Percentiles rank a stretch among this genome's conserved stretches.
Evolutionary conservation across 2,888 invertebrate genomes (phyloP).

Genomic region (Proisotoma minuta): DNA sequence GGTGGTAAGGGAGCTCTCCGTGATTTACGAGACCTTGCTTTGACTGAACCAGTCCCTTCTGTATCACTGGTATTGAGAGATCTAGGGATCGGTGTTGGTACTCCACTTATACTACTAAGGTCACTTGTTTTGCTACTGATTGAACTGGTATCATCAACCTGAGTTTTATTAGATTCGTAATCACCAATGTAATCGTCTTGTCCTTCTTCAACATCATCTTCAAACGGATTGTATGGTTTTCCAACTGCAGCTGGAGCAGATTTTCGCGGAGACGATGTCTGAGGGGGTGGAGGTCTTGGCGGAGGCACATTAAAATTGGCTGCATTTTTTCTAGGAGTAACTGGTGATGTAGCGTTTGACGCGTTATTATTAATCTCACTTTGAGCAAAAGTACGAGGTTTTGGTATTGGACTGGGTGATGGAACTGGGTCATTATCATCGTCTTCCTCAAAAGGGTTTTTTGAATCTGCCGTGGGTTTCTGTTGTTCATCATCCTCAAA

Average conservation of each 20-base stretch:
- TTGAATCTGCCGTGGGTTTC: constrained; percentile 60
- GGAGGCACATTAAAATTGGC: constrained; percentile 10
- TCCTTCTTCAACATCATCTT: constrained; percentile 43
- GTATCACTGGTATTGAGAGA: constrained; percentile 35
- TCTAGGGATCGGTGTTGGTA: constrained; percentile 33
- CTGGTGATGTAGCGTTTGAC: neutral
- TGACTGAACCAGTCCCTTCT: constrained; percentile 30
- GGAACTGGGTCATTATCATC: constrained; percentile 32
- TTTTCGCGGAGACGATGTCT: constrained; percentile 21
- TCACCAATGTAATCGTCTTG: constrained; percentile 37
- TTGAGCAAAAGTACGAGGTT: constrained; percentile 18
- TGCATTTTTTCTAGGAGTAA: neutral
- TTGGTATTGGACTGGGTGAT: constrained; percentile 21
- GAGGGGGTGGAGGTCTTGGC: constrained; percentile 20
- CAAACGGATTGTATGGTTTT: constrained; percentile 40
- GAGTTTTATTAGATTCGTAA: constrained; percentile 26
- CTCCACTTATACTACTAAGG: constrained; percentile 33
- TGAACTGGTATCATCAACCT: constrained; percentile 33
- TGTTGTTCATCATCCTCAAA: constrained; percentile 61
- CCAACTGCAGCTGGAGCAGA: constrained; percentile 15
- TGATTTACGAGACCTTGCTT: constrained; percentile 47
- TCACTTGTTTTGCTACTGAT: constrained; percentile 39
- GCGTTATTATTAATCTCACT: constrained; percentile 23
- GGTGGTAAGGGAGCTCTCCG: constrained; percentile 51
- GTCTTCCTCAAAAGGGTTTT: constrained; percentile 45